Conservation (phyloP, 2,113 vertebrate species). For the Acanthochromis polyacanthus region DNA sequence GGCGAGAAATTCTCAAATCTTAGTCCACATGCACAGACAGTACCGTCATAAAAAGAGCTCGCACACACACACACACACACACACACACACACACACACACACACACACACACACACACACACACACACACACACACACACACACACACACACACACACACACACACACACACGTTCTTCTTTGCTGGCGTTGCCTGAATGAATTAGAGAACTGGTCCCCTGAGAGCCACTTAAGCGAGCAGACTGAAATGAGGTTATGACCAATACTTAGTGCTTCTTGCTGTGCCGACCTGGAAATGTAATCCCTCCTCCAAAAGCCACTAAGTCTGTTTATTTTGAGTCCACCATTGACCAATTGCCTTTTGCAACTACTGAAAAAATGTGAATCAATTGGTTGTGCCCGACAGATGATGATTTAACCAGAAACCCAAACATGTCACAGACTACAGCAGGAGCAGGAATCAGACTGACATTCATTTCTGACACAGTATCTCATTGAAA, state of each 20-base stretch:
- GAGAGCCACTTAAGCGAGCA: slow-evolving; percentile 71
- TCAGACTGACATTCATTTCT: slow-evolving; percentile 20
- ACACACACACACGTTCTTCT: slow-evolving; percentile 15
- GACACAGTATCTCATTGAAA: not conserved
- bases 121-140: not conserved
- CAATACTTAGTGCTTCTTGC: slow-evolving; percentile 58
- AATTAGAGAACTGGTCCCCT: slow-evolving; percentile 61
- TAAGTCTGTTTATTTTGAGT: slow-evolving; percentile 44
- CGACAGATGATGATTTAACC: slow-evolving; percentile 1
- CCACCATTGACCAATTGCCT: slow-evolving; percentile 7
- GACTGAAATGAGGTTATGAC: slow-evolving; percentile 74
- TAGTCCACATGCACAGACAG: slow-evolving; percentile 4
- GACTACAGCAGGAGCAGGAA: not conserved
- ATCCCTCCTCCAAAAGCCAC: slow-evolving; percentile 40
- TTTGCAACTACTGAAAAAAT: not conserved
- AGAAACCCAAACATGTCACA: not conserved
- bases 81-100: not conserved
- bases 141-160: slow-evolving; percentile 6
- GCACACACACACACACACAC: not conserved
- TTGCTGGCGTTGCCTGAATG: slow-evolving; percentile 53
- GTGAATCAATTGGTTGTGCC: not conserved
- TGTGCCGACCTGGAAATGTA: slow-evolving; percentile 57
- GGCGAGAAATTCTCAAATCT: slow-evolving; percentile 49
- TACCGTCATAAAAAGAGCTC: not conserved
- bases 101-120: not conserved